Conservation (phyloP, 1,140 invertebrate species). For the Octopus sinensis region DNA sequence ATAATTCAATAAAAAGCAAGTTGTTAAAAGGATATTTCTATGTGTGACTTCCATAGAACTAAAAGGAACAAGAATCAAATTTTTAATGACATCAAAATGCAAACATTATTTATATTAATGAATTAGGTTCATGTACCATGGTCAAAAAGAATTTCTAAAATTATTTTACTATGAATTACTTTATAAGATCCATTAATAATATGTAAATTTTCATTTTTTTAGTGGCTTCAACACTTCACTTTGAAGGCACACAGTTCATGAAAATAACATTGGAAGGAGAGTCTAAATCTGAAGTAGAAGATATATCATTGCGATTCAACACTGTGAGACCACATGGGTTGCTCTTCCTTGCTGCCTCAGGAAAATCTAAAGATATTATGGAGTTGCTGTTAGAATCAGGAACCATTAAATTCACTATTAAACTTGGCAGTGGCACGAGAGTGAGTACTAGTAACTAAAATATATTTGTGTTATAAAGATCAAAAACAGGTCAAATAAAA, state of each 20-base stretch:
- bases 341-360: constrained; percentile 62
- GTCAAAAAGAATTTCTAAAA: neutral
- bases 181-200: neutral
- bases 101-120: neutral
- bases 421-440: constrained; percentile 82
- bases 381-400: constrained; percentile 80
- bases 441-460: constrained; percentile 56
- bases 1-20: too few relatives aligned
- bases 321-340: constrained; percentile 70
- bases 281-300: constrained; percentile 85
- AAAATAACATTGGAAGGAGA: constrained; percentile 75
- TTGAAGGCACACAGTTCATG: constrained; percentile 86
- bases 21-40: too few relatives aligned
- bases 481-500: too few relatives aligned
- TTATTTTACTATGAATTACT: neutral
- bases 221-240: constrained; percentile 83
- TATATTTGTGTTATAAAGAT: too few relatives aligned
- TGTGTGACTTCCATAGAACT: too few relatives aligned
- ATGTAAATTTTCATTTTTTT: constrained; percentile 31
- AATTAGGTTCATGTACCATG: neutral
- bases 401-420: constrained; percentile 73
- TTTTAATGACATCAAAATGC: too few relatives aligned
- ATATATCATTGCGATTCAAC: constrained; percentile 81
- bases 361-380: constrained; percentile 74
- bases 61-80: neutral